phyloP scores from a whole-genome alignment of 2,113 vertebrate genomes.

The Trichechus manatus region DNA sequence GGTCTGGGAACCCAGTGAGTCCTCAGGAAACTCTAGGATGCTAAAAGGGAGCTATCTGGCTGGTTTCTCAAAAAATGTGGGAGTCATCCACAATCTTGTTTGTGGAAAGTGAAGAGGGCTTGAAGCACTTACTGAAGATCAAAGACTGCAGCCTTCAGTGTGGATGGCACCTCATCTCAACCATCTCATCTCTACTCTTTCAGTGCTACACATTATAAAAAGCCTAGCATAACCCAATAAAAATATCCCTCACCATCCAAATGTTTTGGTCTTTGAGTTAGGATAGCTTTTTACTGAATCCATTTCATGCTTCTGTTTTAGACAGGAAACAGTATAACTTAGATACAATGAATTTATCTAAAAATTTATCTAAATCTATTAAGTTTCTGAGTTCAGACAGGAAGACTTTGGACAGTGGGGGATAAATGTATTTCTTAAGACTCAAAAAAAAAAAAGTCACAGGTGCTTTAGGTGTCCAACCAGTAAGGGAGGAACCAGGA shows the following conservation, averaged over 20 bases:
- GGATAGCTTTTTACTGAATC: not conserved
- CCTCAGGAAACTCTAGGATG: not conserved
- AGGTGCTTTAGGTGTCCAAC: not conserved
- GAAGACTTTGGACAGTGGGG: not conserved
- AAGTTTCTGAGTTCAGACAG: conserved; percentile 11
- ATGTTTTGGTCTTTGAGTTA: not conserved
- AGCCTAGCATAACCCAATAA: not conserved
- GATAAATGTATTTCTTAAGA: not conserved
- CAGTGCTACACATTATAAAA: not conserved
- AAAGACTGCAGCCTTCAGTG: too few species aligned
- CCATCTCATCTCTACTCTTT: not conserved
- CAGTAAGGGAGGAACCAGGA: not conserved
- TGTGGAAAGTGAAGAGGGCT: too few species aligned
- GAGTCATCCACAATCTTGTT: not conserved
- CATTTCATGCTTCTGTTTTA: not conserved
- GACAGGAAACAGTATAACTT: conserved; percentile 24
- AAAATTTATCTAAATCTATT: conserved; percentile 22
- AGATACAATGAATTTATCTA: not conserved
- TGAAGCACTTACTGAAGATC: too few species aligned
- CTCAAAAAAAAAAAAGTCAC: not conserved
- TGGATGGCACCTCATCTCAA: too few species aligned
- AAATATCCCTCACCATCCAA: not conserved
- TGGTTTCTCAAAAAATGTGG: not conserved
- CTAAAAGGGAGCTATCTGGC: not conserved
- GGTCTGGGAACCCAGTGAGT: not conserved